Evolutionary conservation across 2,888 invertebrate genomes (phyloP).

Genomic region (Margaritifera margaritifera): DNA sequence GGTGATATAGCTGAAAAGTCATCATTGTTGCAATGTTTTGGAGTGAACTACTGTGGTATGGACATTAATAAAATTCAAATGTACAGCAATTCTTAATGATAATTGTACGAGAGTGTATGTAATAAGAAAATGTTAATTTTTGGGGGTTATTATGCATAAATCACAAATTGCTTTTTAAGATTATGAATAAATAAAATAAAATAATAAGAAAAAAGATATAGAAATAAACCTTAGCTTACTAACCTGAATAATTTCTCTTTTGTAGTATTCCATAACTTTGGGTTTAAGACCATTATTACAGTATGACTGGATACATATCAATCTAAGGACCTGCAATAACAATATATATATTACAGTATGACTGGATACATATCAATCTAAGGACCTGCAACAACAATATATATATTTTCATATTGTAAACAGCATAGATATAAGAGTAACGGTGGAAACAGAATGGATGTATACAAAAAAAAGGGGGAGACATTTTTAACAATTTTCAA

Average conservation of each 20-base stretch:
- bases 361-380: conserved; percentile 93
- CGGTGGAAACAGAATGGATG: background rate
- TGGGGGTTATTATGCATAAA: too few species aligned
- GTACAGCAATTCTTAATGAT: too few species aligned
- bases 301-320: conserved; percentile 93
- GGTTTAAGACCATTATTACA: conserved; percentile 94
- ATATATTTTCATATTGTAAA: background rate
- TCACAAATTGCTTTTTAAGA: too few species aligned
- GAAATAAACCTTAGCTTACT: background rate
- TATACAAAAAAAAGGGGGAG: background rate
- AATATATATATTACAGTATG: conserved; percentile 90
- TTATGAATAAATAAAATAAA: too few species aligned
- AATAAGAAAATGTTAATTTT: too few species aligned
- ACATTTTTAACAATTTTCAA: background rate
- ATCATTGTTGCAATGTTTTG: too few species aligned
- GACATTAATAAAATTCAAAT: too few species aligned
- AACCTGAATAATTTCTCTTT: conserved; percentile 80
- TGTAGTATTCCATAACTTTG: conserved; percentile 85
- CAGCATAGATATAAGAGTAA: background rate
- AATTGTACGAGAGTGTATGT: too few species aligned
- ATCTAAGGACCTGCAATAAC: conserved; percentile 80
- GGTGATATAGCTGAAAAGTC: too few species aligned
- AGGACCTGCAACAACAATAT: conserved; percentile 76
- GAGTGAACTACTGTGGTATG: too few species aligned
- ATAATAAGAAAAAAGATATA: too few species aligned